Evolutionary conservation across 2,113 vertebrate genomes (phyloP), one percentile per base, ranked within the genome.

Genomic region (Chroicocephalus ridibundus): DNA sequence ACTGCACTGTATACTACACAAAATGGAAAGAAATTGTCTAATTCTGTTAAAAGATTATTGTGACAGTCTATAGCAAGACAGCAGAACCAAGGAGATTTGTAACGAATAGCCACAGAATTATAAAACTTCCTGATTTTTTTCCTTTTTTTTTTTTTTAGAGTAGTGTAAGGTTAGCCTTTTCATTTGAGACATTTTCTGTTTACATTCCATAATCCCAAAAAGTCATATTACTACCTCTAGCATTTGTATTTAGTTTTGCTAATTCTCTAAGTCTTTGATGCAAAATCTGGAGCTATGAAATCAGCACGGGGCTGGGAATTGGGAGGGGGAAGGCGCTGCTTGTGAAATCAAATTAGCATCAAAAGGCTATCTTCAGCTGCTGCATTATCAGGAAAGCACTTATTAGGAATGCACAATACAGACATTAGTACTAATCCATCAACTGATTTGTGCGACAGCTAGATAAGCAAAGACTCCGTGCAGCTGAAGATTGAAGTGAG

Each of bases 151-250:
- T 31, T 36, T 79, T 55, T 31, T 25, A 4, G 49, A 78, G 19
- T 93, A 84, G 57, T 88, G 8, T 55, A 80, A 91, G 21, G 15
- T 62, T 90, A 91, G 38, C 16, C 34, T 97, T 95, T 96, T 93
- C 6, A 3, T 96, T 86, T 89, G 82, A 88, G 55, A 83, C 70
- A 82, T 16, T 62, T 95, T 91, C 88, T 92, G 58, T 95, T 95
- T 92, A n/a, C 57, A 24, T 93, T 90, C 64, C 91, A 88, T 90
- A 76, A 90, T 85, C 72, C 79, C 82, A 82, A 92, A 96, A 97
- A 97, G 96, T 97, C 95, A 96, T 96, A 97, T 97, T 97, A 97
- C 96, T 97, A 81, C 80, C 74, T 89, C 27, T 90, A 52, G 19
- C 68, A 12, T 78, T 29, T 83, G 11, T 64, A 46, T 80, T 54